Evolutionary conservation across 2,113 vertebrate genomes (phyloP).

Genomic region (Thermophis baileyi): DNA sequence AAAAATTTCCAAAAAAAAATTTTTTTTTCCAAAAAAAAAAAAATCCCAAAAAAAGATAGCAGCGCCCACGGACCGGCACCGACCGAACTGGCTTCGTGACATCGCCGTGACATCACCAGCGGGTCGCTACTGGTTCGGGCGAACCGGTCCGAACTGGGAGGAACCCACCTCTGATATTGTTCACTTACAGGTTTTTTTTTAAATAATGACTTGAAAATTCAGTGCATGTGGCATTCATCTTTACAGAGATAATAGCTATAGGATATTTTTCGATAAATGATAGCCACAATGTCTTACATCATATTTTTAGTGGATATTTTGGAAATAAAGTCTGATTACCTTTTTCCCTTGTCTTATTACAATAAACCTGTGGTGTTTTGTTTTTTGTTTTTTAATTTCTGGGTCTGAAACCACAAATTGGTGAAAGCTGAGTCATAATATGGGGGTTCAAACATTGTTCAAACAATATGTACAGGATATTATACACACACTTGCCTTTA

Average conservation of each 20-base stretch:
- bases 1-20: too few relatives aligned
- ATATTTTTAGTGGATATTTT: background rate
- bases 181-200: background rate
- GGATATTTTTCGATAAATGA: background rate
- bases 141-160: too few relatives aligned
- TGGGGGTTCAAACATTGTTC: background rate
- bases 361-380: background rate
- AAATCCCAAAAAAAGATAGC: too few relatives aligned
- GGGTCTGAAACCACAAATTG: background rate
- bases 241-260: background rate
- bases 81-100: too few relatives aligned
- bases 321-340: background rate
- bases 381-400: background rate
- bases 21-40: too few relatives aligned
- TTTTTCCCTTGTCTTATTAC: background rate
- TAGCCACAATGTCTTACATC: background rate
- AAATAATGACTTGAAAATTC: background rate
- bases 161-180: too few relatives aligned
- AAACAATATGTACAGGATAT: background rate
- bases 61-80: too few relatives aligned
- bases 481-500: background rate
- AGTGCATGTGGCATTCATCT: background rate
- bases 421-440: background rate
- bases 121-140: too few relatives aligned
- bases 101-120: too few relatives aligned